Evolutionary conservation across 2,797 vertebrate genomes (phyloP), one percentile per base, ranked within the genome.

Genomic region (Taenioides sp.): DNA sequence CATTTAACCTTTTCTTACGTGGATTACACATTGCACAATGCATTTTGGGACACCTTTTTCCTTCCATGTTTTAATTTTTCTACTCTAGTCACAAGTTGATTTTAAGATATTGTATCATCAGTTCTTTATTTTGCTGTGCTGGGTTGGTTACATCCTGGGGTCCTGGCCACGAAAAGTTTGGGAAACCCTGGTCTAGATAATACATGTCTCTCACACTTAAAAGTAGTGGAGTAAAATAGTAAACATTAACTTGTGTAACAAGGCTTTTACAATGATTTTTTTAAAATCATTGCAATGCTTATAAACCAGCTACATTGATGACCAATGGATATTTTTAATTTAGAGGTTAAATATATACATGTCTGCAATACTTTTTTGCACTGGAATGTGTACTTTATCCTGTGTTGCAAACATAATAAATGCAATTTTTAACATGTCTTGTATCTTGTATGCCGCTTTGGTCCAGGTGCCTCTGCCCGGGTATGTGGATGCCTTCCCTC

Each of bases 401-500:
- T 28, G 17, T 59, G 25, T 18, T 57, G 14, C 25, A 59, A 59
- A 28, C 4, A 28, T 22, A 54, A 22, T 54, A 54, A 54, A 54
- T 54, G 23, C 10, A 61, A 60, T 25, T 76, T 43, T 65, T 12
- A 50, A 75, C 76, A 14, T 25, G 49, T 18, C 54, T 7, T 77
- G 11, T 52, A 0, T 18, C 50, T 7, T 77, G 11, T 52, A 0
- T 40, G 47, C 47, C 82, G 64, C 86, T 73, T 89, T 83, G 47
- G 16, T 27, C 63, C 78, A 98, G 98, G 95, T 96, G 25, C 96
- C 98, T 0, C 93, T 99, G n/a, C 98, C 97, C 0, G 97, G 97
- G 58, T 99, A 99, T 80, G 96, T 97, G 0, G 98, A 99, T 88
- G 97, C 97, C 73, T 99, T 98, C 82, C 96, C 97, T 12, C 90